A percentile compares a stretch with the other conserved stretches of the same genome.
These are phyloP conservation scores for Cryptocheilus praepositus DNA, from an alignment of 2,888 invertebrate genomes.

Conservation along the genomic window DNA sequence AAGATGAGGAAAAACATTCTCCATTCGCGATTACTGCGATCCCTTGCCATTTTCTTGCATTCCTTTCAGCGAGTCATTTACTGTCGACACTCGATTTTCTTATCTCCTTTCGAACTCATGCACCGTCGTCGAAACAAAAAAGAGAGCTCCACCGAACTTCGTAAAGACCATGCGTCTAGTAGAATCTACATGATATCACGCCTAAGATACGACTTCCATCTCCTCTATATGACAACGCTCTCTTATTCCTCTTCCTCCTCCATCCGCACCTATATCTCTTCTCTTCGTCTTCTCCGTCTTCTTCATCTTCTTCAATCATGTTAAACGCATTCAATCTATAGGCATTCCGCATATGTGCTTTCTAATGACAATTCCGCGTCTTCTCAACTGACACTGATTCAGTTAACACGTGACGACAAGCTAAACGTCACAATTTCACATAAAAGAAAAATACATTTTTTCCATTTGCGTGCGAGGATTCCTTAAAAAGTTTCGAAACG, in stretches of 20 bases:
- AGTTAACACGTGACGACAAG: constrained; percentile 55
- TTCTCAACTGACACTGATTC: constrained; percentile 61
- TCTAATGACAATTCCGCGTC: constrained; percentile 61
- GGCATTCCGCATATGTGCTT: constrained; percentile 50
- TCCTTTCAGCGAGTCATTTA: background rate
- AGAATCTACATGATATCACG: constrained; percentile 31
- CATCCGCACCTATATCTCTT: background rate
- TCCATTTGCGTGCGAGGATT: too few relatives aligned
- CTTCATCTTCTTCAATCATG: constrained; percentile 7
- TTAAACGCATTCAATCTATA: constrained; percentile 26
- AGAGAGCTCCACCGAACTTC: constrained; percentile 12
- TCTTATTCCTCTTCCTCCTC: background rate
- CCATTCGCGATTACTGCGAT: background rate
- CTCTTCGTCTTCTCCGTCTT: constrained; percentile 4
- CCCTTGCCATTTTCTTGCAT: background rate
- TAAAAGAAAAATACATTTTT: too few relatives aligned
- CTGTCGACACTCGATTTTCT: background rate
- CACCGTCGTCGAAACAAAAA: too few relatives aligned
- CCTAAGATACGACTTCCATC: constrained; percentile 16
- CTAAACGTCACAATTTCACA: too few relatives aligned
- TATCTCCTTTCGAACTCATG: too few relatives aligned
- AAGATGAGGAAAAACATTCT: constrained; percentile 18
- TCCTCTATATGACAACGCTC: background rate
- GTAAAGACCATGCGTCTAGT: constrained; percentile 35
- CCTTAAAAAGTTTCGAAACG: too few relatives aligned